phyloP scores from a whole-genome alignment of 2,888 invertebrate species.

The Pristionchus japonicus region DNA sequence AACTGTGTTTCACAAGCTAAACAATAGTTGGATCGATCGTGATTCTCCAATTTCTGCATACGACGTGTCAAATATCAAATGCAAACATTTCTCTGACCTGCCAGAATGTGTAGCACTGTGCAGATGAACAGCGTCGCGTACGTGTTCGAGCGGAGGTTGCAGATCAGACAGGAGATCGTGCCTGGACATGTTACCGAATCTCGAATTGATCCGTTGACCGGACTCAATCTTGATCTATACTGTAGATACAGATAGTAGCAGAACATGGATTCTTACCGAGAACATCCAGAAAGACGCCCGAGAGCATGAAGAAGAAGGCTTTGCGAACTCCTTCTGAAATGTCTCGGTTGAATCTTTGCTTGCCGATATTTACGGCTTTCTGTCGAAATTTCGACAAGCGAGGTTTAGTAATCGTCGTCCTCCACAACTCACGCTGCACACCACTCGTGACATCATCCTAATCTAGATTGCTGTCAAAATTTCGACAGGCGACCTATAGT shows the following conservation, averaged over 20 bases:
- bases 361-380: too few species aligned
- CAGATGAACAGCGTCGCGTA: conserved; percentile 67
- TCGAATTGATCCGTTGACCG: background rate
- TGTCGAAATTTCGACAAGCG: too few species aligned
- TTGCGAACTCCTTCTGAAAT: conserved; percentile 69
- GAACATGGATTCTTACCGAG: conserved; percentile 45
- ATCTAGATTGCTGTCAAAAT: too few species aligned
- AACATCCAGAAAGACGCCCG: conserved; percentile 58
- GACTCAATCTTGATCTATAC: too few species aligned
- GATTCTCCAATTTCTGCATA: background rate
- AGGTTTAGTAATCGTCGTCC: too few species aligned
- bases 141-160: conserved; percentile 63
- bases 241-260: background rate
- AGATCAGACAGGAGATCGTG: conserved; percentile 59
- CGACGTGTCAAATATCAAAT: background rate
- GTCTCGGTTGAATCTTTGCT: background rate
- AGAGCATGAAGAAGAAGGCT: conserved; percentile 67
- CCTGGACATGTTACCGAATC: conserved; percentile 46
- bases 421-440: too few species aligned
- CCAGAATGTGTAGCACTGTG: conserved; percentile 70
- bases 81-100: conserved; percentile 54
- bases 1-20: background rate
- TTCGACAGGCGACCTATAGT: background rate
- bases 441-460: too few species aligned
- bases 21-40: background rate